Conservation (phyloP, 2,888 invertebrate genomes). For the Caenorhabditis panamensis region DNA sequence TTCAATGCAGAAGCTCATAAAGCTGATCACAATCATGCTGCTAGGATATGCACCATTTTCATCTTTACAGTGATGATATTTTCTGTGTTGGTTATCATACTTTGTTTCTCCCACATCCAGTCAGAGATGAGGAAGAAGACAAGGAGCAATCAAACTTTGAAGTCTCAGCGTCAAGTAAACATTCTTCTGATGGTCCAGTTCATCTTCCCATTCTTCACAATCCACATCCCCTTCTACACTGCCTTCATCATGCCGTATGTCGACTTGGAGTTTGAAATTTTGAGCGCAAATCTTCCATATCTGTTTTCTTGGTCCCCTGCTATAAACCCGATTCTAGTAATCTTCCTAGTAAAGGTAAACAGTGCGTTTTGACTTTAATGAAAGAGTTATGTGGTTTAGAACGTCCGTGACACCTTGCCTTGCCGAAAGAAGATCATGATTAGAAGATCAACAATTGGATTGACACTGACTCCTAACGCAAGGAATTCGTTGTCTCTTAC, state of each 20-base stretch:
- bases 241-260: constrained; percentile 23
- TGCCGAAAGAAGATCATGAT: not conserved
- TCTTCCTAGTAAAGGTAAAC: constrained; percentile 27
- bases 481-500: not conserved
- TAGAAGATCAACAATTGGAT: not conserved
- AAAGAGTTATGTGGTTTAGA: constrained; percentile 20
- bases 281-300: constrained; percentile 20
- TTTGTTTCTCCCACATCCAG: constrained; percentile 32
- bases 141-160: constrained; percentile 7
- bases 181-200: constrained; percentile 14
- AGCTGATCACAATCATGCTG: not conserved
- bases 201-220: constrained; percentile 26
- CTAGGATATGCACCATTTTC: constrained; percentile 34
- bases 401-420: constrained; percentile 9
- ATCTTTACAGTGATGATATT: constrained; percentile 31
- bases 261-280: not conserved
- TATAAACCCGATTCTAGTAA: constrained; percentile 30
- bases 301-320: constrained; percentile 49
- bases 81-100: constrained; percentile 25
- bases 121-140: constrained; percentile 17
- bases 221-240: constrained; percentile 46
- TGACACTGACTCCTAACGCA: not conserved
- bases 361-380: not conserved
- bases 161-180: constrained; percentile 23
- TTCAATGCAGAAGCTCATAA: not conserved